Percentiles rank a stretch among this genome's conserved stretches.
These are phyloP conservation scores for Chrysotoxum bicinctum DNA, from an alignment of 2,888 invertebrate genomes.

Conservation along the genomic window DNA sequence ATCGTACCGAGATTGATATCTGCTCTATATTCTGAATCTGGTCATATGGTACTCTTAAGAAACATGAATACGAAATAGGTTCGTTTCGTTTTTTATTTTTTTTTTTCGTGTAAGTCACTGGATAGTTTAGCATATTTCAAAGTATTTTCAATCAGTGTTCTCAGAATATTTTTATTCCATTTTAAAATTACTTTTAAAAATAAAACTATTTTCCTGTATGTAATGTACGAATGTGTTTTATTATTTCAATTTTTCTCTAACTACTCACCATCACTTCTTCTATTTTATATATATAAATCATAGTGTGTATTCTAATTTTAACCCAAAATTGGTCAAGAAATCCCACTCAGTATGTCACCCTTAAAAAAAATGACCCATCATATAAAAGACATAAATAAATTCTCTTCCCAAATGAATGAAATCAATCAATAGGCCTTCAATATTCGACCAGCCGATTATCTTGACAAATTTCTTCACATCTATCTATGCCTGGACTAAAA, in stretches of 20 bases:
- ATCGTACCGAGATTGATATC: too few relatives aligned
- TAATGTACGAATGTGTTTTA: neutral
- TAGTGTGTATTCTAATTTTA: neutral
- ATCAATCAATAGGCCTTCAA: constrained; percentile 39
- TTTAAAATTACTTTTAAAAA: too few relatives aligned
- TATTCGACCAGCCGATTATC: constrained; percentile 57
- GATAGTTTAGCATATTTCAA: too few relatives aligned
- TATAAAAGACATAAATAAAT: constrained; percentile 48
- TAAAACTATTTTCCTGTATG: too few relatives aligned
- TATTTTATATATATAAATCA: neutral
- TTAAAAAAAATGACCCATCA: constrained; percentile 16
- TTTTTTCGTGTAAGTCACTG: too few relatives aligned
- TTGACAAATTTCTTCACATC: constrained; percentile 60
- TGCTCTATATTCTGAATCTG: too few relatives aligned
- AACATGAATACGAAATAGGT: too few relatives aligned
- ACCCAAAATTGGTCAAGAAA: neutral
- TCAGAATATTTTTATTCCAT: too few relatives aligned
- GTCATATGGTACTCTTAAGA: too few relatives aligned
- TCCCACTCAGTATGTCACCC: neutral
- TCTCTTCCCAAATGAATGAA: neutral
- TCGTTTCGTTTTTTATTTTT: too few relatives aligned
- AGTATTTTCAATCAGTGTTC: too few relatives aligned
- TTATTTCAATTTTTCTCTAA: neutral
- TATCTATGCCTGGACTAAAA: constrained; percentile 33
- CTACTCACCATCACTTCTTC: too few relatives aligned